Evolutionary conservation across 35 echinoderm and acorn worm genomes (phyloP).

Genomic region (Lytechinus pictus): DNA sequence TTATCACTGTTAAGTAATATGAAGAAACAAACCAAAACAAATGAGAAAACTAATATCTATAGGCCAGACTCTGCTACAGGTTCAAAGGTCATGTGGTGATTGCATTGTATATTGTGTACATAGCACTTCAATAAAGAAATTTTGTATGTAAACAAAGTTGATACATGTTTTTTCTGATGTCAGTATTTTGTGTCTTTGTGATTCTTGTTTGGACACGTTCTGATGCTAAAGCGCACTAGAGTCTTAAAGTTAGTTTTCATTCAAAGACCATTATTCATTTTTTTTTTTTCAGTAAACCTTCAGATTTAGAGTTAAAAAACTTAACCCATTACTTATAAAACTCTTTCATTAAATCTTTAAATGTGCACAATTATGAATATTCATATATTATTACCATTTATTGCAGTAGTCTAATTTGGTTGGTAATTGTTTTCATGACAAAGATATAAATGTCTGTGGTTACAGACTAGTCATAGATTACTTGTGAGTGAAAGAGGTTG

Average conservation of each 20-base stretch:
- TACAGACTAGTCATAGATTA: not conserved
- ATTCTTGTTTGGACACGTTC: not conserved
- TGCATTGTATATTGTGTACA: not conserved
- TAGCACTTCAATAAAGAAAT: not conserved
- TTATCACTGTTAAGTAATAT: not conserved
- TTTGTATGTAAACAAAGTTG: constrained; percentile 12
- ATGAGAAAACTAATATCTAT: not conserved
- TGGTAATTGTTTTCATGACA: not conserved
- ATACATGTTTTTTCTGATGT: not conserved
- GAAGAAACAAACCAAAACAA: not conserved
- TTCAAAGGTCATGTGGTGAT: not conserved
- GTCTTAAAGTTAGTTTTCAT: not conserved
- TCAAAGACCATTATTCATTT: not conserved
- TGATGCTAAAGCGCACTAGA: not conserved
- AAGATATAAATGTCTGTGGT: not conserved
- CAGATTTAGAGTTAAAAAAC: not conserved
- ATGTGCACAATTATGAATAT: too few relatives aligned
- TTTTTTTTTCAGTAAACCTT: not conserved
- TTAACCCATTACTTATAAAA: too few relatives aligned
- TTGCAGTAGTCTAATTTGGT: too few relatives aligned
- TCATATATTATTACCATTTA: too few relatives aligned
- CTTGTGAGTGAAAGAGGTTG: not conserved
- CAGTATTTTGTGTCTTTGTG: not conserved
- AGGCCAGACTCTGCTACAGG: not conserved
- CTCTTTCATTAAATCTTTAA: too few relatives aligned